Conservation (phyloP, 2,797 vertebrate species). For the Cuculus canorus region DNA sequence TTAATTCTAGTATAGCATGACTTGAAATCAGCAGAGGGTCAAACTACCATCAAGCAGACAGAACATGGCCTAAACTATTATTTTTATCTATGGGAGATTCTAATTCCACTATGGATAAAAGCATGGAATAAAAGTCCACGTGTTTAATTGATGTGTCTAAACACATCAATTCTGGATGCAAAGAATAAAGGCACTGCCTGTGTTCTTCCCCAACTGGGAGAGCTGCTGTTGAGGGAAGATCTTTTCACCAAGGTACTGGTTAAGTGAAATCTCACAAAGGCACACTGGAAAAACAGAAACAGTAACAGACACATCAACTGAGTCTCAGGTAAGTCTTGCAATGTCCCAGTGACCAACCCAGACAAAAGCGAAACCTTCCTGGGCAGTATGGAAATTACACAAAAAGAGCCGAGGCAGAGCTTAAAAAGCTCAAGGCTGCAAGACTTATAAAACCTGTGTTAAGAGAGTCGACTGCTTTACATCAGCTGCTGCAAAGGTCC, state of each 20-base stretch:
- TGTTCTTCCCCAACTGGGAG: background rate
- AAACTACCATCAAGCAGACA: background rate
- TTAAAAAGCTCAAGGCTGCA: background rate
- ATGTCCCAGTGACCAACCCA: background rate
- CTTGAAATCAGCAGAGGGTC: background rate
- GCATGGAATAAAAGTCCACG: background rate
- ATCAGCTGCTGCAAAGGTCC: rapidly evolving
- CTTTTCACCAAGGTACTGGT: background rate
- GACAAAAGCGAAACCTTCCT: background rate
- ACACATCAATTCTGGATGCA: background rate
- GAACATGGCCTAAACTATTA: background rate
- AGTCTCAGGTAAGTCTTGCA: background rate
- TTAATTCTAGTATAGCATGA: background rate
- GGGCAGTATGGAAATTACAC: background rate
- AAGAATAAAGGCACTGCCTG: background rate
- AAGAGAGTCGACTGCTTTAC: background rate
- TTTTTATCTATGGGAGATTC: background rate
- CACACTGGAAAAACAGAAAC: background rate
- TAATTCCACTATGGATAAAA: background rate
- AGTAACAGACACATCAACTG: background rate
- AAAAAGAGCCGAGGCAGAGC: background rate
- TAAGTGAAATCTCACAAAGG: background rate
- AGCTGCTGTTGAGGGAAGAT: background rate
- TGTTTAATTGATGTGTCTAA: background rate
- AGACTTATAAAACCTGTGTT: rapidly evolving